Base-by-base conservation (phyloP, 2,888 invertebrate species). In the Anthrax anthrax region DNA sequence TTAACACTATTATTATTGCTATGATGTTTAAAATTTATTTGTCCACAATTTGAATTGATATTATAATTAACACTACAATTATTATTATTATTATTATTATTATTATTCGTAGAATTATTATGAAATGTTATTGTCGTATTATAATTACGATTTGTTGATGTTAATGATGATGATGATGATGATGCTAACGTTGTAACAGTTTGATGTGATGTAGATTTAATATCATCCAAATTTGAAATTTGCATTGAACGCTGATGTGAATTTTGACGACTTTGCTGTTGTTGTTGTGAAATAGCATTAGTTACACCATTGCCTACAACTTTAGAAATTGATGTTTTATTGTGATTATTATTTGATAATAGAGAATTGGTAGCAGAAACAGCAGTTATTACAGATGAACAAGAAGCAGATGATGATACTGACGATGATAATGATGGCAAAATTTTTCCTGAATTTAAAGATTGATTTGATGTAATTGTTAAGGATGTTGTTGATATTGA, bases 101-200 rank as follows among this genome's bases (percentile, higher is more conserved):
- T 38, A 34, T 37, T 46, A 43, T 42, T 32, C 14, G 42, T 42
- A 34, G 42, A 42, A 38, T 37, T 42, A 13, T 39, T 17, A 18
- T 43, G 39, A 14, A 29, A n/a, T n/a, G n/a, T n/a, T n/a, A n/a
- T n/a, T n/a, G n/a, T n/a, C n/a, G n/a, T n/a, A n/a, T n/a, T n/a
- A n/a, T 13, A 17, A 32, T 37, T 34, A 44, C 44, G 27, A 41
- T 18, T n/a, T 18, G 18, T 37, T 42, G 44, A n/a, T 37, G 44
- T 34, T 14, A 27, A 14, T 19, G 44, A 37, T n/a, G 47, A 44
- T 37, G 44, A 44, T n/a, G 44, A 42, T 40, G 41, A 42, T 42
- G 37, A 44, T 14, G 18, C n/a, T 37, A 47, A 37, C 37, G 41
- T 17, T 44, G 44, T 42, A 23, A n/a, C n/a, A n/a, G 8, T 23